phyloP scores from a whole-genome alignment of 2,888 invertebrate species.

The Melanophora roralis region DNA sequence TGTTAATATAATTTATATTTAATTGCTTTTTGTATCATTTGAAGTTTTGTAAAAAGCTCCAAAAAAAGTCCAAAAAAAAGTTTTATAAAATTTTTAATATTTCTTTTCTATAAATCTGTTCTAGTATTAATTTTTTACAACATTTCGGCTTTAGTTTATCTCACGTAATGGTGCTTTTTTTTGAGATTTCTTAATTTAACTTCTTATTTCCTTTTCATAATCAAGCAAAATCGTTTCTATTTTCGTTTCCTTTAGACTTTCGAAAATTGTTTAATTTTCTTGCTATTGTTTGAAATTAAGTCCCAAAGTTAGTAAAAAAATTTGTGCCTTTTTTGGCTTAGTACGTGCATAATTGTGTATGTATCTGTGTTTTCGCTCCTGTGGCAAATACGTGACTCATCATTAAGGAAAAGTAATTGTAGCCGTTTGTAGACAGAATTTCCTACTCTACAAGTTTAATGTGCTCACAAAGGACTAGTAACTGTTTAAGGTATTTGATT shows the following conservation, averaged over 20 bases:
- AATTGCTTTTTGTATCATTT: too few relatives aligned
- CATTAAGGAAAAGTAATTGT: conserved; percentile 52
- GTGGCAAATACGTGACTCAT: conserved; percentile 59
- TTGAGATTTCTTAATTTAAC: conserved; percentile 20
- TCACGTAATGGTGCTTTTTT: conserved; percentile 46
- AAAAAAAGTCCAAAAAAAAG: too few relatives aligned
- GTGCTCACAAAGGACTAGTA: conserved; percentile 33
- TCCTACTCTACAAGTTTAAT: not conserved
- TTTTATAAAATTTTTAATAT: too few relatives aligned
- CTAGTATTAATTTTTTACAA: not conserved
- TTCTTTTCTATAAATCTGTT: too few relatives aligned
- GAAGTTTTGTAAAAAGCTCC: too few relatives aligned
- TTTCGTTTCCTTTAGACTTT: conserved; percentile 32
- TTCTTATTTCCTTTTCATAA: not conserved
- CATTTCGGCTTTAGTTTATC: conserved; percentile 45
- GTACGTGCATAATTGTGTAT: too few relatives aligned
- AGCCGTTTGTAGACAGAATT: conserved; percentile 18
- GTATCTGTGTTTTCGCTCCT: not conserved
- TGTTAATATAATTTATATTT: too few relatives aligned
- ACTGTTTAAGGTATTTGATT: conserved; percentile 32
- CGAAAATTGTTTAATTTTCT: conserved; percentile 55
- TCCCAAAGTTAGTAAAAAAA: conserved; percentile 48
- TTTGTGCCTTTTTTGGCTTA: conserved; percentile 41
- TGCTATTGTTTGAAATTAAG: conserved; percentile 44
- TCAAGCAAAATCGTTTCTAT: not conserved